These are phyloP conservation scores for Hylyphantes graminicola DNA, from an alignment of 1,140 invertebrate genomes.

Conservation along the genomic window DNA sequence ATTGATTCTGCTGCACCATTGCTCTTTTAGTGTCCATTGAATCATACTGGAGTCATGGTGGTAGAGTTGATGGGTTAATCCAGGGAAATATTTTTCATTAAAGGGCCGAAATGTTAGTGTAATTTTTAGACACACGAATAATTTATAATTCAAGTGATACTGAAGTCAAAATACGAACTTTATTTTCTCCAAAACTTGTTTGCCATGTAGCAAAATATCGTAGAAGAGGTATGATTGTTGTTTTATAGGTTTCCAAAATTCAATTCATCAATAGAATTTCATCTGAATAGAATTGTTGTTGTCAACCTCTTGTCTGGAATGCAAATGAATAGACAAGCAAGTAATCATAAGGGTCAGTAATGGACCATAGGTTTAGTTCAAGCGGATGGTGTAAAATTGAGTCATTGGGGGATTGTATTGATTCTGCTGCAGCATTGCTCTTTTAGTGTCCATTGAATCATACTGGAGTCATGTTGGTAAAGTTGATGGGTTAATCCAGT, in stretches of 20 bases:
- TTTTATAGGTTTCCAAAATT: too few relatives aligned
- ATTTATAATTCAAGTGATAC: too few relatives aligned
- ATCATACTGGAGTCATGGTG: conserved; percentile 3
- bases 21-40: conserved; percentile 20
- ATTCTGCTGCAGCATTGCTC: conserved; percentile 34
- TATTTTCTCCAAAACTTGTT: too few relatives aligned
- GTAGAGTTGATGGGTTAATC: neutral
- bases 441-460: conserved; percentile 31
- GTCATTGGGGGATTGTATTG: conserved; percentile 36
- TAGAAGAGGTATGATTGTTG: too few relatives aligned
- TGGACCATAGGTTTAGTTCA: conserved; percentile 48
- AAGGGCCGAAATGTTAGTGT: too few relatives aligned
- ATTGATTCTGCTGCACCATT: conserved; percentile 52
- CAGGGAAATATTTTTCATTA: neutral
- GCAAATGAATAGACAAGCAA: conserved; percentile 47
- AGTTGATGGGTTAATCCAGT: neutral
- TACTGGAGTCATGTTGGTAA: neutral
- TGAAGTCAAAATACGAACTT: too few relatives aligned
- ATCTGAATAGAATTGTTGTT: too few relatives aligned
- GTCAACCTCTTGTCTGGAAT: conserved; percentile 14
- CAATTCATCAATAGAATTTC: too few relatives aligned
- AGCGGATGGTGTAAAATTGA: conserved; percentile 53
- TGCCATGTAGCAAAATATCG: too few relatives aligned
- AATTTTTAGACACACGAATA: too few relatives aligned
- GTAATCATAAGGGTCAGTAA: conserved; percentile 33